phyloP scores from a whole-genome alignment of 2,888 invertebrate genomes.

The Lumbricus terrestris region DNA sequence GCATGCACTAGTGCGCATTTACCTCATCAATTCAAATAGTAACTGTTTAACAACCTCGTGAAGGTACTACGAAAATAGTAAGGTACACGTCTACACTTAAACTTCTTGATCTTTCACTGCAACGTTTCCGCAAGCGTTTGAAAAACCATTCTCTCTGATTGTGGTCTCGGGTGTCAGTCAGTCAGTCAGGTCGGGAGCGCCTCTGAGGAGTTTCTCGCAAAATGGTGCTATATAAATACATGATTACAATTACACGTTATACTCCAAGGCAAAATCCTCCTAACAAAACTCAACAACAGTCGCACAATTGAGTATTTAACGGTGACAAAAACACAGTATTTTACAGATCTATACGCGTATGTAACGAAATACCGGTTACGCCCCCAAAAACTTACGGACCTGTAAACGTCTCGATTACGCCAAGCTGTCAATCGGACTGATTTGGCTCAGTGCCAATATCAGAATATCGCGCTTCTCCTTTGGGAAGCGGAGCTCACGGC shows the following conservation, averaged over 20 bases:
- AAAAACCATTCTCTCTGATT: too few relatives aligned
- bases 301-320: background rate
- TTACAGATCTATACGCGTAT: background rate
- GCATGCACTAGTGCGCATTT: too few relatives aligned
- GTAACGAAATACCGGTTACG: background rate
- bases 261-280: background rate
- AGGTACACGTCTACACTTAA: too few relatives aligned
- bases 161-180: too few relatives aligned
- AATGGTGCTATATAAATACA: background rate
- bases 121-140: too few relatives aligned
- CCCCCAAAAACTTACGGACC: background rate
- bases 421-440: constrained; percentile 55
- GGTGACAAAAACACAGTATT: background rate
- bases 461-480: constrained; percentile 94
- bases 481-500: constrained; percentile 85
- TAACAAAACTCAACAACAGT: background rate
- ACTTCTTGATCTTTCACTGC: too few relatives aligned
- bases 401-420: background rate
- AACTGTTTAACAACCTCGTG: too few relatives aligned
- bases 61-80: too few relatives aligned
- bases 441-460: constrained; percentile 82
- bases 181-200: too few relatives aligned
- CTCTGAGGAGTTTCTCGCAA: too few relatives aligned
- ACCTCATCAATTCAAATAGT: too few relatives aligned
- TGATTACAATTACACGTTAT: background rate